phyloP scores from a whole-genome alignment of 2,888 invertebrate species.

The Aelia acuminata region DNA sequence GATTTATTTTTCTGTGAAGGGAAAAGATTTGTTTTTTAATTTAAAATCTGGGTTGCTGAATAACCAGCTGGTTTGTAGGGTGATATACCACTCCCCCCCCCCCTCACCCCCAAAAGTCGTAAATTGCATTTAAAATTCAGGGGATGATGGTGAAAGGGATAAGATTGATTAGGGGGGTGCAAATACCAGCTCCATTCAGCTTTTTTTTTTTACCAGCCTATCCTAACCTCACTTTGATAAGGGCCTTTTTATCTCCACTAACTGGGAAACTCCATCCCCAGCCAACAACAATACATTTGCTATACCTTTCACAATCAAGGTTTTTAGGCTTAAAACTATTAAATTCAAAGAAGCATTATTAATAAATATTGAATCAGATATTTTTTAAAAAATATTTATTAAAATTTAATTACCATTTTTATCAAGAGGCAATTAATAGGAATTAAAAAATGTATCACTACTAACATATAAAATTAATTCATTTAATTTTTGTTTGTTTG shows the following conservation, averaged over 20 bases:
- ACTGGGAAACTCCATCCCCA: background rate
- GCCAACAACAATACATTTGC: background rate
- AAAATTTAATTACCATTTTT: no score
- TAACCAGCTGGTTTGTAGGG: background rate
- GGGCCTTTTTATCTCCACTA: constrained; percentile 42
- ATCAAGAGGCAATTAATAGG: no score
- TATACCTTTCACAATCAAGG: background rate
- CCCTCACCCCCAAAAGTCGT: constrained; percentile 52
- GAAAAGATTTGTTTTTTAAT: no score
- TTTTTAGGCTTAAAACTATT: background rate
- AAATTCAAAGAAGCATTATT: no score
- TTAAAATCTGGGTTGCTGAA: background rate
- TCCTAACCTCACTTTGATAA: constrained; percentile 53
- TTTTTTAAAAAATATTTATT: no score
- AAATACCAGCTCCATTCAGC: constrained; percentile 45
- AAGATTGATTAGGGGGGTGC: constrained; percentile 56
- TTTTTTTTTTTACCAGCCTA: background rate
- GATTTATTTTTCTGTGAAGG: no score
- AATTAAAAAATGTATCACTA: no score
- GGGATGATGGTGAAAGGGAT: constrained; percentile 46
- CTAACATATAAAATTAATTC: no score
- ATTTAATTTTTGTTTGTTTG: no score
- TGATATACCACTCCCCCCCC: constrained; percentile 10
- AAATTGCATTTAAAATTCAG: constrained; percentile 60
- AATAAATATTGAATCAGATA: no score